phyloP scores from a whole-genome alignment of 2,113 vertebrate genomes.

The Peromyscus maniculatus region DNA sequence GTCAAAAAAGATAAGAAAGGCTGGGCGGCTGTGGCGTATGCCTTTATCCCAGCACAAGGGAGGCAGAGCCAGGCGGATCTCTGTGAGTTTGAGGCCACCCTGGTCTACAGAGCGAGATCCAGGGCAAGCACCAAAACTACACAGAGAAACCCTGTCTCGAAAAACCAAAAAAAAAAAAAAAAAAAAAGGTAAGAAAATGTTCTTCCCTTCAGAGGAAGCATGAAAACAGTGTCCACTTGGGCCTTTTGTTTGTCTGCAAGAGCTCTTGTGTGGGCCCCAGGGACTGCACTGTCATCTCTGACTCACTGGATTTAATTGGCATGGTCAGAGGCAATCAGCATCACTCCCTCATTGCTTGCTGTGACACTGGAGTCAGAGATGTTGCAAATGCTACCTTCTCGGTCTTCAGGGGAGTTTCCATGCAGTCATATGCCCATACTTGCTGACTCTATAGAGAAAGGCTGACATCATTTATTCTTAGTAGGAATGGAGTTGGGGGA shows the following conservation, averaged over 20 bases:
- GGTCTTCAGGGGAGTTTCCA: constrained; percentile 29
- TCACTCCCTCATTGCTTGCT: not conserved
- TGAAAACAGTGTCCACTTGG: not conserved
- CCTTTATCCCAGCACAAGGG: too few relatives aligned
- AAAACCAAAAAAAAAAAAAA: too few relatives aligned
- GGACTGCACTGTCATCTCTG: not conserved
- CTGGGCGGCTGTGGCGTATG: too few relatives aligned
- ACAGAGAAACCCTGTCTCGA: too few relatives aligned
- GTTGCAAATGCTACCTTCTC: constrained; percentile 14
- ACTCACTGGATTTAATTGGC: not conserved
- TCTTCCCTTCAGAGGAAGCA: not conserved
- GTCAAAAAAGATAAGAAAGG: not conserved
- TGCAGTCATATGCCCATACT: constrained; percentile 23
- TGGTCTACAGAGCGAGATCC: too few relatives aligned
- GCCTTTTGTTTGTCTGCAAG: not conserved
- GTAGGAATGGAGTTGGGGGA: not conserved
- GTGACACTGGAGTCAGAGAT: not conserved
- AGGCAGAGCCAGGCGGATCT: too few relatives aligned
- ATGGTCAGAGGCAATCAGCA: too few relatives aligned
- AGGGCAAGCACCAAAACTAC: too few relatives aligned
- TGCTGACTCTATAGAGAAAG: constrained; percentile 48
- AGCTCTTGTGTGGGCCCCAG: not conserved
- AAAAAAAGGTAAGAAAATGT: not conserved
- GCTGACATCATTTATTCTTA: constrained; percentile 64
- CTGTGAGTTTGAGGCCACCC: too few relatives aligned